phyloP scores from a whole-genome alignment of 2,113 vertebrate species.

The Thryonomys swinderianus region DNA sequence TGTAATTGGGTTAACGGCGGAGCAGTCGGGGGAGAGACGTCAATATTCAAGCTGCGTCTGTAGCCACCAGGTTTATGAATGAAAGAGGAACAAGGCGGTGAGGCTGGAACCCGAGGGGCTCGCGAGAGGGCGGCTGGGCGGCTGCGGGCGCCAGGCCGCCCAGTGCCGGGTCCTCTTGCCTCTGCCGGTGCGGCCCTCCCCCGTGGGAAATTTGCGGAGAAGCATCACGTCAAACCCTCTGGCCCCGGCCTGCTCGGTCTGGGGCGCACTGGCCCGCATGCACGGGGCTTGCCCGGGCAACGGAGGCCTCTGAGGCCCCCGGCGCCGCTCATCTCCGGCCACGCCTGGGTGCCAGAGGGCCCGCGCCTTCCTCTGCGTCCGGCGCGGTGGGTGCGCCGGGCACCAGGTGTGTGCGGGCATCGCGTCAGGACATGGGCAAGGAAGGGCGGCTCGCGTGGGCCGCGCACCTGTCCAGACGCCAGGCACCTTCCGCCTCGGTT shows the following conservation, averaged over 20 bases:
- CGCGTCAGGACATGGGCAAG: neutral
- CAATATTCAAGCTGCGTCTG: conserved; percentile 90
- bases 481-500: neutral
- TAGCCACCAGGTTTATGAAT: conserved; percentile 90
- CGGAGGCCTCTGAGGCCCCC: neutral
- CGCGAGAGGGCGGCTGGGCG: neutral
- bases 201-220: neutral
- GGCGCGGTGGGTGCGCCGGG: neutral
- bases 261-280: neutral
- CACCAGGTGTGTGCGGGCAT: neutral
- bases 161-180: neutral
- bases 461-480: neutral
- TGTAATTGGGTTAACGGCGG: conserved; percentile 95
- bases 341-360: neutral
- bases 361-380: accelerated
- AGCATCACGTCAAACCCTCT: neutral
- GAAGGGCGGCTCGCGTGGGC: neutral
- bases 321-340: neutral
- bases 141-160: neutral
- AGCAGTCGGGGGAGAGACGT: conserved; percentile 90
- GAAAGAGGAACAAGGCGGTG: conserved; percentile 74
- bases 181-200: neutral
- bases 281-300: neutral
- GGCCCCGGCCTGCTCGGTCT: neutral
- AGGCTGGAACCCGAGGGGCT: conserved; percentile 73